Evolutionary conservation across 2,797 vertebrate species (phyloP), one percentile per base, ranked within the genome.

Genomic region (Dryobates pubescens): DNA sequence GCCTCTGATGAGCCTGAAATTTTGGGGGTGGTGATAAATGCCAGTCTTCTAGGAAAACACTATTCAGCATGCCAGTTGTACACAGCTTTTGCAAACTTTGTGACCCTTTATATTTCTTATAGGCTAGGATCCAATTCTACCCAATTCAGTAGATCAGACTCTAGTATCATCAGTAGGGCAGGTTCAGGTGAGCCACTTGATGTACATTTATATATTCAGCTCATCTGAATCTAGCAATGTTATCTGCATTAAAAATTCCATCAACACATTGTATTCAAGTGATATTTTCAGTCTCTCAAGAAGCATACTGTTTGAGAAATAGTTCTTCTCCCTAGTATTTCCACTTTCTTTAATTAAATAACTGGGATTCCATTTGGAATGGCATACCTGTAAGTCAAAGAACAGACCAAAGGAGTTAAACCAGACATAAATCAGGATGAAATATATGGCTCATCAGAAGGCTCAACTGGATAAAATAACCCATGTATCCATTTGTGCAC

Each of bases 401-500:
- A 91, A 77, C 51, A 94, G 27, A 56, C 54, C 30, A 29, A 56
- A 56, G 54, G 36, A 70, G 63, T 84, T 70, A 91, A 89, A 30
- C 0, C 11, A 47, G 38, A 56, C 47, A 54, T 86, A 74, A 81
- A 83, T 93, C 57, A 84, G 38, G 79, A 86, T 27, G 45, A 88
- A 86, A 94, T 86, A 76, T 15, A 1, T 47, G 69, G 23, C 53
- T 91, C 23, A 29, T 8, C n/a, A 67, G 73, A 90, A 94, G 65
- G 24, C 72, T 93, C 62, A 83, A 58, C 1, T 86, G 78, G 70
- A 45, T 38, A 85, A 74, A 96, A 79, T 26, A 93, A 92, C 77
- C 34, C 87, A 29, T 59, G 34, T 47, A 85, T 68, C 86, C 95
- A 70, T 73, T 92, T 97, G 82, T 81, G 80, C 94, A 88, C 95